Evolutionary conservation across 2,888 invertebrate genomes (phyloP).

Genomic region (Hymenopus coronatus): DNA sequence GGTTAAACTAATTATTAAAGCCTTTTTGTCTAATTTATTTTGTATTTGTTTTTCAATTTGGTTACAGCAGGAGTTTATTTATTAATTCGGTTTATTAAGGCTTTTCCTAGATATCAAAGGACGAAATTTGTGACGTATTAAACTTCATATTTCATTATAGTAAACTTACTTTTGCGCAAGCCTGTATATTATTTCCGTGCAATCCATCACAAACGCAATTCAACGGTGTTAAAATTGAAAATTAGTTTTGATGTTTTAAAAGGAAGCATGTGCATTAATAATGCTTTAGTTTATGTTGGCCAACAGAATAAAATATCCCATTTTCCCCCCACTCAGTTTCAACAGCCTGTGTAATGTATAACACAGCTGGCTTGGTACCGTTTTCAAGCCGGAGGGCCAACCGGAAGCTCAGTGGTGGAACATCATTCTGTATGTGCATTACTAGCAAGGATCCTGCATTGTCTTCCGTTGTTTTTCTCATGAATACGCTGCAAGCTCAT

Average conservation of each 20-base stretch:
- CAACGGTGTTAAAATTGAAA: background rate
- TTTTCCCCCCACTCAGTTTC: background rate
- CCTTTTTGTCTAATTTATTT: too few relatives aligned
- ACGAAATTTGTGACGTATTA: too few relatives aligned
- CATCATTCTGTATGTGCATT: background rate
- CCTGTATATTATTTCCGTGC: background rate
- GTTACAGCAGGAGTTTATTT: too few relatives aligned
- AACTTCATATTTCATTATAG: too few relatives aligned
- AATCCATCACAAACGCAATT: background rate
- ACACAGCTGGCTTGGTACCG: background rate
- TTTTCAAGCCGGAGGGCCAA: background rate
- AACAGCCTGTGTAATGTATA: background rate
- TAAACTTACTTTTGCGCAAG: too few relatives aligned
- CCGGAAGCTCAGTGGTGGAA: background rate
- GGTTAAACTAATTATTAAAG: too few relatives aligned
- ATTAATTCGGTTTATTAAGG: too few relatives aligned
- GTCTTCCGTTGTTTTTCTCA: background rate
- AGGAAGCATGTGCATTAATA: background rate
- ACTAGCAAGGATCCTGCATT: background rate
- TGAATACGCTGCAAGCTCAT: background rate
- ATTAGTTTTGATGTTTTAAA: background rate
- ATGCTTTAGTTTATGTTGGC: background rate
- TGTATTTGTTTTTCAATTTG: too few relatives aligned
- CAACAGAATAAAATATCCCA: background rate
- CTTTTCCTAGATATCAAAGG: too few relatives aligned